These are phyloP conservation scores for Actinernus sp. DNA, from an alignment of 92 coral and sea anemone species.

Conservation along the genomic window DNA sequence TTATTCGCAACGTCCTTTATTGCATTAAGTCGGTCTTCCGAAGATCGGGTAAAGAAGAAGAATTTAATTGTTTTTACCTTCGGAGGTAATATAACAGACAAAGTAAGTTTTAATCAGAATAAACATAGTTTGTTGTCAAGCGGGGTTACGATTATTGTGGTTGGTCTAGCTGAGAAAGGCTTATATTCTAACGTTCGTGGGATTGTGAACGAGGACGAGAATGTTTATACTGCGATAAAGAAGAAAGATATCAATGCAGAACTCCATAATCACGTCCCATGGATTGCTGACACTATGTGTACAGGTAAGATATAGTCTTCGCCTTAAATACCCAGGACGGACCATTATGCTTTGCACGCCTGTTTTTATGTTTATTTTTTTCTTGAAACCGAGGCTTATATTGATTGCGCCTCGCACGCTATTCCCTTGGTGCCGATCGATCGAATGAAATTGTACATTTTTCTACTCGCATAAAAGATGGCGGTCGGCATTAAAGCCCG, in stretches of 20 bases:
- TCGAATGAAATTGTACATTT: too few species aligned
- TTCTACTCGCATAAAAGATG: too few species aligned
- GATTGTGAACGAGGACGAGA: constrained; percentile 13
- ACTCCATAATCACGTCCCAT: constrained; percentile 5
- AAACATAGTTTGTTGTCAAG: background rate
- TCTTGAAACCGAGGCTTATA: too few species aligned
- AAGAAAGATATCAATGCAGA: background rate
- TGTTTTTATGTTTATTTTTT: too few species aligned
- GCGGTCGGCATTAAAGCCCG: too few species aligned
- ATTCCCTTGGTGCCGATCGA: too few species aligned
- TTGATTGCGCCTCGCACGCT: too few species aligned
- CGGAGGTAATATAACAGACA: background rate
- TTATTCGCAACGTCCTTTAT: constrained; percentile 14
- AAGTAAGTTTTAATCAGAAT: background rate
- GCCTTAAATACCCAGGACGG: too few species aligned
- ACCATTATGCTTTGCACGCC: too few species aligned
- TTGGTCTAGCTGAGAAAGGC: constrained; percentile 22
- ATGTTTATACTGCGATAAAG: constrained; percentile 5
- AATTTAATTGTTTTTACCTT: too few species aligned
- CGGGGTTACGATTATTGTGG: constrained; percentile 24
- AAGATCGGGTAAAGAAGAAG: too few species aligned
- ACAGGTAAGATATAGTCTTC: constrained; percentile 14
- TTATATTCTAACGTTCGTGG: background rate
- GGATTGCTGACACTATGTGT: constrained; percentile 43
- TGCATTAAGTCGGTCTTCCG: too few species aligned